Base-by-base conservation (phyloP, 2,797 vertebrate genomes). In the Sparidentex hasta region DNA sequence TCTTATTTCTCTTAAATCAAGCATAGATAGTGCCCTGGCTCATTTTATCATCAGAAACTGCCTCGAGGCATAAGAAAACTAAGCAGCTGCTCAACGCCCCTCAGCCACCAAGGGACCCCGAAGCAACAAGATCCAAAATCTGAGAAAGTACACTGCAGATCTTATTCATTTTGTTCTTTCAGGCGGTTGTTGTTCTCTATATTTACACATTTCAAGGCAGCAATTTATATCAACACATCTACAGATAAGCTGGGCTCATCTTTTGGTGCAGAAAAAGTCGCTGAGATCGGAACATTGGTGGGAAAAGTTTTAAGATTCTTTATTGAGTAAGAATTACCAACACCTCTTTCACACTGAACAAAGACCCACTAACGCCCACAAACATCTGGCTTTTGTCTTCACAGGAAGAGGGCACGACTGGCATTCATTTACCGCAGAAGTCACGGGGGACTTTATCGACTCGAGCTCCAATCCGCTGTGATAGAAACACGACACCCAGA, bases 1-100 rank as follows among this genome's bases (percentile, higher is more conserved):
- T 78, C 52, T 46, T 50, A 57, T 80, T 73, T 33, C 51, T 48
- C 62, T 54, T 33, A 76, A 72, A 82, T 58, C 27, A 71, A 75
- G 51, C n/a, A 55, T 16, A 57, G 46, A 18, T 55, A 38, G 27
- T 43, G 54, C 41, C 25, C 18, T 23, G 21, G 52, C 46, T 81
- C 46, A 63, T 29, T 68, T 77, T 62, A 84, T 63, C 8, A 59
- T 69, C 56, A 73, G 8, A 64, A 51, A 27, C 18, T 52, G 52
- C 67, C 69, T 78, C 14, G 12, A 57, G 65, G 27, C 75, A 72
- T 25, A 27, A 43, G 14, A 50, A 66, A 58, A 47, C 21, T 6
- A 54, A 54, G 57, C 46, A 73, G 56, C 33, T 68, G 47, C 20
- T 79, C 48, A 74, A 47, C 2, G 4, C 33, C 7, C 20, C 18